These are phyloP conservation scores for Crossocerus cetratus DNA, from an alignment of 2,888 invertebrate genomes.

Conservation along the genomic window DNA sequence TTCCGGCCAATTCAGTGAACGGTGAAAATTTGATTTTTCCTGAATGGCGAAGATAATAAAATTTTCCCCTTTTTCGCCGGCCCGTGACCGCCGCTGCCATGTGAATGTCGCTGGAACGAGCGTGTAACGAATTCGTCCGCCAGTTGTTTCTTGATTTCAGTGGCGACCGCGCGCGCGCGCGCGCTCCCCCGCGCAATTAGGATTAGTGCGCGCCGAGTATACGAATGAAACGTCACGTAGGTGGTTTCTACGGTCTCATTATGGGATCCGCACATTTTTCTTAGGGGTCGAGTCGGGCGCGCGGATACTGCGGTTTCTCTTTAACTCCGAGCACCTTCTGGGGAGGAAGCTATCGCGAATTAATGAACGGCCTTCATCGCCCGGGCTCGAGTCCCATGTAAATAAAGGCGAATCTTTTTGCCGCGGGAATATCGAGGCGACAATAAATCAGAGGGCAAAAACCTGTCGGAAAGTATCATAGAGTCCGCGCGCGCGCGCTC, in stretches of 20 bases:
- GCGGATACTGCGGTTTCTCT: neutral
- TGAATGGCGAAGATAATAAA: too few species aligned
- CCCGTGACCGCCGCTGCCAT: too few species aligned
- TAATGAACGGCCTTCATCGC: constrained; percentile 13
- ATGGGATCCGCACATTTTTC: neutral
- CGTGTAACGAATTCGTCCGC: too few species aligned
- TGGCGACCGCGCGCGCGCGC: neutral
- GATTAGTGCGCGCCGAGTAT: neutral
- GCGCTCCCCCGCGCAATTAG: neutral
- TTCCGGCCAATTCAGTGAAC: too few species aligned
- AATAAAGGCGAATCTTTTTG: constrained; percentile 14
- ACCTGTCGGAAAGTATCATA: constrained; percentile 21
- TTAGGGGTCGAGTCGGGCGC: neutral
- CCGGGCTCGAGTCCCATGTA: neutral
- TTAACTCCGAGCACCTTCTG: too few species aligned
- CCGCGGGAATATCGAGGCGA: constrained; percentile 17
- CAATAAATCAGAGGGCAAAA: constrained; percentile 26
- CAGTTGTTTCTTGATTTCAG: too few species aligned
- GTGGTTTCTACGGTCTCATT: too few species aligned
- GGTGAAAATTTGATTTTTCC: too few species aligned
- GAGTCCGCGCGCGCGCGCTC: too few species aligned
- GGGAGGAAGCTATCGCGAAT: neutral
- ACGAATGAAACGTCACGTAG: neutral
- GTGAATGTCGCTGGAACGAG: too few species aligned
- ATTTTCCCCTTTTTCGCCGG: too few species aligned